Base-by-base conservation (phyloP, 2,888 invertebrate species). In the Drosophila borborema region DNA sequence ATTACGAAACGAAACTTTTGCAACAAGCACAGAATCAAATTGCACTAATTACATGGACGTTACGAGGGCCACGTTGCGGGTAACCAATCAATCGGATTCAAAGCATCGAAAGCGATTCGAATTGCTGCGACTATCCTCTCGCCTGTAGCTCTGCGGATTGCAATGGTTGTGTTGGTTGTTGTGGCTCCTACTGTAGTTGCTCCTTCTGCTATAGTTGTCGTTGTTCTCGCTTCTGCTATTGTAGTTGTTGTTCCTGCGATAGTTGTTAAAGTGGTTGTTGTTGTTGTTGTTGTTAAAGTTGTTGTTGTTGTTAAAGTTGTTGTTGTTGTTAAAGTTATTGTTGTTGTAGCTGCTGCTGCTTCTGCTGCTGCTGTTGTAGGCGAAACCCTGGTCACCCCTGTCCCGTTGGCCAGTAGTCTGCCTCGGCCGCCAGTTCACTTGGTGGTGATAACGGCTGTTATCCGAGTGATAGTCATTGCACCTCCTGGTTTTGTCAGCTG, bases 1-100 rank as follows among this genome's bases (percentile, higher is more conserved):
- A 79, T 79, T 77, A 46, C 23, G 5, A 54, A 48, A 45, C 36
- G 18, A 45, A 54, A 41, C 10, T 38, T 48, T 54, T 18, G n/a
- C 38, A 48, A 12, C 55, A 46, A 45, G 36, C 38, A 59, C 43
- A 58, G 14, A 14, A 23, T 64, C 18, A 38, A 40, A n/a, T 55
- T n/a, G 12, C 18, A 31, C 73, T 46, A 38, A 51, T 43, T 36
- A 41, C 20, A 16, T 14, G 36, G 23, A 34, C n/a, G 14, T 41
- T 20, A 7, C 31, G 28, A 40, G 28, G n/a, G 18, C 18, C 51
- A 55, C 20, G 18, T 31, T 28, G 4, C 23, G 12, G 16, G 8
- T n/a, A 38, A 14, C 16, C 16, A n/a, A 9, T 54, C 10, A 36
- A 5, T 18, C 48, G n/a, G 28, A 16, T 45, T 40, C 34, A 14